Evolutionary conservation across 2,113 vertebrate genomes (phyloP).

Genomic region (Gobiocypris rarus): DNA sequence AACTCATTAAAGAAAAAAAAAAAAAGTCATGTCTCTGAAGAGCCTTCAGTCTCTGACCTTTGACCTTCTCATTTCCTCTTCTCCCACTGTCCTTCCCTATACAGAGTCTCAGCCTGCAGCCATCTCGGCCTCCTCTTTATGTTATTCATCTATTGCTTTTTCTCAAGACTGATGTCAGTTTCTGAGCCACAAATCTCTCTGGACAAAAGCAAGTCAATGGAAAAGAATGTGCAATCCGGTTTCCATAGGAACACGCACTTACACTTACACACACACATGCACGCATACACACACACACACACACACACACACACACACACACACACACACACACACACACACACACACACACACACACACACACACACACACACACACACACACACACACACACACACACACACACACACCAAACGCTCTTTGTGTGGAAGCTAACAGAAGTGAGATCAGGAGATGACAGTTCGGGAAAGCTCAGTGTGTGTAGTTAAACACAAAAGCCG

Average conservation of each 20-base stretch:
- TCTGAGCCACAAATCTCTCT: constrained; percentile 13
- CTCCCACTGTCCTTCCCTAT: constrained; percentile 10
- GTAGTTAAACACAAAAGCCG: background rate
- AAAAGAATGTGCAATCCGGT: constrained; percentile 3
- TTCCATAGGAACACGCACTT: background rate
- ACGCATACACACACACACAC: background rate
- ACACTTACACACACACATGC: background rate
- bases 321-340: background rate
- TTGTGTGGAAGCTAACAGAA: background rate
- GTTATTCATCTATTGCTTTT: background rate
- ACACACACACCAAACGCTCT: background rate
- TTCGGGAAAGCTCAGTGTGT: background rate
- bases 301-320: background rate
- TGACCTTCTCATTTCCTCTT: constrained; percentile 16
- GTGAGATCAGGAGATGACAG: background rate
- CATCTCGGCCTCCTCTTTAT: background rate
- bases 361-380: background rate
- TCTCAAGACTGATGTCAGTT: constrained; percentile 9
- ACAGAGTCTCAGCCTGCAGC: constrained; percentile 4
- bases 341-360: background rate
- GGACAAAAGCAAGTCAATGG: constrained; percentile 26
- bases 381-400: background rate
- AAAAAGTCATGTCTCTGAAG: background rate
- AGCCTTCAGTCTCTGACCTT: background rate
- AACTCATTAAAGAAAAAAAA: background rate